phyloP scores from a whole-genome alignment of 2,888 invertebrate species.

The Siphlonurus alternatus region DNA sequence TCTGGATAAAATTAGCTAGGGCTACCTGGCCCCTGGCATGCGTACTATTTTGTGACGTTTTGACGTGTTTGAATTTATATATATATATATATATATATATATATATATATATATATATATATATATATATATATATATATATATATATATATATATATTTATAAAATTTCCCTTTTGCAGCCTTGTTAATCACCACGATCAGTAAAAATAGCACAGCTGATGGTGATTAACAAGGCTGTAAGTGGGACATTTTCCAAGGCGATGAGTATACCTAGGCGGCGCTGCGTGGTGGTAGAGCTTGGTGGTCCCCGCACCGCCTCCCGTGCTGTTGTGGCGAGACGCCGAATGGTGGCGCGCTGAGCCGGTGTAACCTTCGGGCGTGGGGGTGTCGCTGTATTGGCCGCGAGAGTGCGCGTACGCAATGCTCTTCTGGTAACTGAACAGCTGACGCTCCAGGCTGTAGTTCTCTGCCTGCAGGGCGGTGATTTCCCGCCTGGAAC shows the following conservation, averaged over 20 bases:
- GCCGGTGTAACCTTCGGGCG: constrained; percentile 11
- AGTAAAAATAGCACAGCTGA: too few species aligned
- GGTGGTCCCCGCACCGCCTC: too few species aligned
- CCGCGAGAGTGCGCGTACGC: constrained; percentile 50
- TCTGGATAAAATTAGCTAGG: too few species aligned
- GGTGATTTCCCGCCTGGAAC: constrained; percentile 52
- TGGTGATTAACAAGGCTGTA: too few species aligned
- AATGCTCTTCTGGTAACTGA: constrained; percentile 66
- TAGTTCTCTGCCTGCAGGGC: constrained; percentile 71
- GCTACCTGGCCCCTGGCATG: too few species aligned
- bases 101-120: background rate
- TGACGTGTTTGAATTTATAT: background rate
- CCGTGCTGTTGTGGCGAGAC: constrained; percentile 20
- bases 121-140: background rate
- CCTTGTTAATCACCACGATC: background rate
- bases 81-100: background rate
- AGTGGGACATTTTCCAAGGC: too few species aligned
- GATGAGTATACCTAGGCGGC: too few species aligned
- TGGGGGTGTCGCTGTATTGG: constrained; percentile 28
- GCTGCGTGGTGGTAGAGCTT: too few species aligned
- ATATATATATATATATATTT: background rate
- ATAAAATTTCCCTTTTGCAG: background rate
- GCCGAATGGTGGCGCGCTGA: constrained; percentile 17
- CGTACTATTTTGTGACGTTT: too few species aligned
- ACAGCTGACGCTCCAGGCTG: constrained; percentile 60